Percentiles rank a stretch among this genome's conserved stretches.
Evolutionary conservation across 2,888 invertebrate genomes (phyloP).

Genomic region (Anodontia alba): DNA sequence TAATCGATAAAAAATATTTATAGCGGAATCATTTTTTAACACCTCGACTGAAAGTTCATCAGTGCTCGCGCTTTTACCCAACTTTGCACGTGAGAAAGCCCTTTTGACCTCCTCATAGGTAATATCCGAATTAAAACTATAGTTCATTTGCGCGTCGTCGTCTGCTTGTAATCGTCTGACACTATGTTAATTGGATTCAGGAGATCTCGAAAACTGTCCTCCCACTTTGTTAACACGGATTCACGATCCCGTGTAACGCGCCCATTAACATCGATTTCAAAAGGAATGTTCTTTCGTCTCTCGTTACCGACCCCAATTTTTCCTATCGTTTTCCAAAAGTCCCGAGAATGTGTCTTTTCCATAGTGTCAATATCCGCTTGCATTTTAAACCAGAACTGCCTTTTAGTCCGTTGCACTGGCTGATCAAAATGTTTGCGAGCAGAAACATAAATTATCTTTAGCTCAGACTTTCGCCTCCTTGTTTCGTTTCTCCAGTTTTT

Average conservation of each 20-base stretch:
- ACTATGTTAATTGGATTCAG: neutral
- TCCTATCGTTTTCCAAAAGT: conserved; percentile 6
- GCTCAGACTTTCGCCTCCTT: neutral
- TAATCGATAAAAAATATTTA: conserved; percentile 4
- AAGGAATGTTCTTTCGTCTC: no score
- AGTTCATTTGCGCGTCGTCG: neutral
- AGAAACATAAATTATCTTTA: neutral
- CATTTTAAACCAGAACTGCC: neutral
- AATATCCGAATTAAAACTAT: neutral
- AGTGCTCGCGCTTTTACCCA: neutral
- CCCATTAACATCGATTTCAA: neutral
- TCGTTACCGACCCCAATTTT: no score
- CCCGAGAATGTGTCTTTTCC: neutral
- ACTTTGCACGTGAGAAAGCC: neutral
- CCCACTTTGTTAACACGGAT: neutral
- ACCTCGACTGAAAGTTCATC: neutral
- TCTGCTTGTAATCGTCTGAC: neutral
- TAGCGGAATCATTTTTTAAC: neutral
- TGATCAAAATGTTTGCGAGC: neutral
- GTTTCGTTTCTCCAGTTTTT: neutral
- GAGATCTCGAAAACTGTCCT: neutral
- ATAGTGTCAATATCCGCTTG: neutral
- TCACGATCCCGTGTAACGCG: neutral
- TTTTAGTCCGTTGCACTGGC: neutral
- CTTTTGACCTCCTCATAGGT: neutral